These are phyloP conservation scores for Distichodus sexfasciatus DNA, from an alignment of 2,797 vertebrate species.

Conservation along the genomic window DNA sequence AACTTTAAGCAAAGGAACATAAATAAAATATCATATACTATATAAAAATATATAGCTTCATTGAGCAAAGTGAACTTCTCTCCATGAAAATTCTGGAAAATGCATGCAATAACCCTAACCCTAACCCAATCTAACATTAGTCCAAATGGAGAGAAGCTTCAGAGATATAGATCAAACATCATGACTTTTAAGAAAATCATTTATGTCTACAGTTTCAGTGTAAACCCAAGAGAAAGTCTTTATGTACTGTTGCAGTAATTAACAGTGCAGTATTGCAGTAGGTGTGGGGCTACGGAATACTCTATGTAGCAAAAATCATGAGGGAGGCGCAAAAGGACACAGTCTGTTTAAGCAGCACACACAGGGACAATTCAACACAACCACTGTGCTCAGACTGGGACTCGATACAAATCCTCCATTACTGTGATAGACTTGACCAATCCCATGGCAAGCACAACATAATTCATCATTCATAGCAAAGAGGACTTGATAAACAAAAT, in stretches of 20 bases:
- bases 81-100: too few species aligned
- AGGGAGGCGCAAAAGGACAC: slow-evolving; percentile 9
- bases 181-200: background rate
- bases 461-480: slow-evolving; percentile 11
- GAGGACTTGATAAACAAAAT: slow-evolving; percentile 1
- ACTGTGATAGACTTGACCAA: background rate
- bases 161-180: too few species aligned
- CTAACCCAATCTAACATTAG: too few species aligned
- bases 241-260: background rate
- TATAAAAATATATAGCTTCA: too few species aligned
- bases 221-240: background rate
- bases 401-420: slow-evolving; percentile 17
- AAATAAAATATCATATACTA: too few species aligned
- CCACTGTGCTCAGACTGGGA: slow-evolving; percentile 9
- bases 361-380: slow-evolving; percentile 16
- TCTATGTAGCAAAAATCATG: slow-evolving; percentile 6
- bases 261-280: background rate
- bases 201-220: background rate
- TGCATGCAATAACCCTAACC: too few species aligned
- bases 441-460: slow-evolving; percentile 9
- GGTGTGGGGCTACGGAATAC: background rate
- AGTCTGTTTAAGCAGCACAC: background rate
- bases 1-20: too few species aligned
- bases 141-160: too few species aligned
- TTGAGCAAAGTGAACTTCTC: too few species aligned